phyloP scores from a whole-genome alignment of 2,113 vertebrate genomes.

The Ictalurus furcatus region DNA sequence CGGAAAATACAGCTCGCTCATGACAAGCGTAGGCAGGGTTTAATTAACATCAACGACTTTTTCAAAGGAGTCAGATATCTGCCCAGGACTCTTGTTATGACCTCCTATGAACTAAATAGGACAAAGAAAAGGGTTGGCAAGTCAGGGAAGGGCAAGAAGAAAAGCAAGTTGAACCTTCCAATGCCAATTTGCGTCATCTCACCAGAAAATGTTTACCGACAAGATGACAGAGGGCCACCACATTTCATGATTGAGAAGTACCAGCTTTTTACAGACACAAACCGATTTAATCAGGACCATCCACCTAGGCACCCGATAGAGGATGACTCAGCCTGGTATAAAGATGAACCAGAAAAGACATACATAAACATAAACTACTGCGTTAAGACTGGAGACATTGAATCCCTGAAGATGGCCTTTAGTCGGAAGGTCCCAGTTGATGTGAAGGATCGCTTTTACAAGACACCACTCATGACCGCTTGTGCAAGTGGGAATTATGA shows the following conservation, averaged over 20 bases:
- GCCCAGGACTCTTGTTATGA: constrained; percentile 76
- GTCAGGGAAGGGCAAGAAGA: constrained; percentile 65
- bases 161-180: constrained; percentile 72
- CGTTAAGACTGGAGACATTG: constrained; percentile 79
- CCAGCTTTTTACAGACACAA: constrained; percentile 65
- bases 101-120: constrained; percentile 77
- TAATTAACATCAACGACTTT: constrained; percentile 79
- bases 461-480: constrained; percentile 89
- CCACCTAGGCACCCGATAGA: constrained; percentile 81
- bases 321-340: constrained; percentile 88
- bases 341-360: constrained; percentile 72
- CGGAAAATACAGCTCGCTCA: constrained; percentile 68
- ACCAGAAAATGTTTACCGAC: constrained; percentile 24
- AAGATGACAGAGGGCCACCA: constrained; percentile 79
- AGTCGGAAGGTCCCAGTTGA: constrained; percentile 82
- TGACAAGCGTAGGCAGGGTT: constrained; percentile 61
- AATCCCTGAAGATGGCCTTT: constrained; percentile 85
- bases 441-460: constrained; percentile 83
- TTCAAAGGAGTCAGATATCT: constrained; percentile 86
- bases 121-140: constrained; percentile 70
- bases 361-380: constrained; percentile 81
- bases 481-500: constrained; percentile 81
- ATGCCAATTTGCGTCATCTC: constrained; percentile 83
- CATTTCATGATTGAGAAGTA: constrained; percentile 82
- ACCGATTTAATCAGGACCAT: constrained; percentile 68